These are phyloP conservation scores for Ambastaia sidthimunki DNA, from an alignment of 2,797 vertebrate species.

Conservation along the genomic window DNA sequence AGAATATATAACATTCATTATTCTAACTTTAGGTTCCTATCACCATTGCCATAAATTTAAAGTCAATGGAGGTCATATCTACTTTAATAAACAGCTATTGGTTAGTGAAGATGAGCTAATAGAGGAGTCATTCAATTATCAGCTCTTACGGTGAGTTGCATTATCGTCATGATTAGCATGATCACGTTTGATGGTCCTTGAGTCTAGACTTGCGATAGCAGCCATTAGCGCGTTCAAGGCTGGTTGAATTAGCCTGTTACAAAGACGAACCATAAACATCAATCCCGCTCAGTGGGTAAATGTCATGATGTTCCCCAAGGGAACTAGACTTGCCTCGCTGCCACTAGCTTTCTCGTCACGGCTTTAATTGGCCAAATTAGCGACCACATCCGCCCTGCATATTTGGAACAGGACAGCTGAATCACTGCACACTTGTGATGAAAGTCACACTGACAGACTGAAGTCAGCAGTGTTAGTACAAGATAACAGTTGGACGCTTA, in stretches of 20 bases:
- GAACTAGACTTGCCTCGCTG: conserved; percentile 9
- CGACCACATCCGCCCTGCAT: background rate
- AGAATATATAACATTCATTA: no score
- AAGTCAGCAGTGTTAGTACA: conserved; percentile 5
- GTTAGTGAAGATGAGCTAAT: background rate
- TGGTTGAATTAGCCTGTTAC: conserved; percentile 48
- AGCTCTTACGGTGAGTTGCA: background rate
- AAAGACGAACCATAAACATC: conserved; percentile 51
- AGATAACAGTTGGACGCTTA: conserved; percentile 27
- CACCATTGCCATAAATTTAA: background rate
- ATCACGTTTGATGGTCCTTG: conserved; percentile 31
- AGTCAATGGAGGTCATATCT: background rate
- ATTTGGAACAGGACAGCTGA: background rate
- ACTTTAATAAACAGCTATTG: background rate
- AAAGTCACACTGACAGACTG: conserved; percentile 29
- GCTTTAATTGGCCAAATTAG: conserved; percentile 45
- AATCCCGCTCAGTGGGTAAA: conserved; percentile 45
- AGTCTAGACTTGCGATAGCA: conserved; percentile 44
- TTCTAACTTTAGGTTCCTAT: background rate
- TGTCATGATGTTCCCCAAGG: conserved; percentile 42
- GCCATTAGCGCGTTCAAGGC: conserved; percentile 33
- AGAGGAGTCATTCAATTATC: conserved; percentile 17
- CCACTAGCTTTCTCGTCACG: conserved; percentile 24
- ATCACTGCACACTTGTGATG: conserved; percentile 28
- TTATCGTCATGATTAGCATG: conserved; percentile 41